A percentile compares a stretch with the other conserved stretches of the same genome.
Evolutionary conservation across 1,140 invertebrate species (phyloP).

Genomic region (Diorhabda elongata): DNA sequence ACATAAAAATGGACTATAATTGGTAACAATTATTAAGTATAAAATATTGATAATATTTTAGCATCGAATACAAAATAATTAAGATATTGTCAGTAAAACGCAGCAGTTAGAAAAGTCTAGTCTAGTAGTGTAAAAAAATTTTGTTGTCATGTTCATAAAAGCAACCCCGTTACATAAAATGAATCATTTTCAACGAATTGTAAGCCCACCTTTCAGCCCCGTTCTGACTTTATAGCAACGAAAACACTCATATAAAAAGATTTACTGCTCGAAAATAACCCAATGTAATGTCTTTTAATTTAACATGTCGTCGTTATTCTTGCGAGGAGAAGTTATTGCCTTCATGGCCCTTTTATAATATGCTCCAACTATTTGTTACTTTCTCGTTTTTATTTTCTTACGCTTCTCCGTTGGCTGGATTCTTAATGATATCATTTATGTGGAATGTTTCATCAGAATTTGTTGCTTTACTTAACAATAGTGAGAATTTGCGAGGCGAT

Average conservation of each 20-base stretch:
- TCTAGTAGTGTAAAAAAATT: no score
- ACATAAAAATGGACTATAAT: no score
- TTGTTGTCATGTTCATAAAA: not conserved
- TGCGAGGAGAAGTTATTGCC: slow-evolving; percentile 25
- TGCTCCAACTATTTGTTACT: slow-evolving; percentile 11
- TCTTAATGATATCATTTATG: not conserved
- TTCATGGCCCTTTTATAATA: slow-evolving; percentile 10
- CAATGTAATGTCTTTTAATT: slow-evolving; percentile 35
- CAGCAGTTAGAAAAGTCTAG: no score
- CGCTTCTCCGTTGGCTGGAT: not conserved
- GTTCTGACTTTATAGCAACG: slow-evolving; percentile 13
- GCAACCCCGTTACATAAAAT: slow-evolving; percentile 6
- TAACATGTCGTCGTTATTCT: slow-evolving; percentile 32
- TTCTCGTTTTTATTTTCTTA: slow-evolving; percentile 8
- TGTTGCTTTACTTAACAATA: not conserved
- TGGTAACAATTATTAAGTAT: no score
- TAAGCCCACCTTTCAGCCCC: slow-evolving; percentile 7
- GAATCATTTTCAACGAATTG: slow-evolving; percentile 18
- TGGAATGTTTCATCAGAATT: not conserved
- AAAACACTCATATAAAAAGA: slow-evolving; percentile 26
- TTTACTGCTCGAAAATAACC: slow-evolving; percentile 31
- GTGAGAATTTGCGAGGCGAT: not conserved
- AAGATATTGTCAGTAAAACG: no score
- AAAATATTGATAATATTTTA: no score
- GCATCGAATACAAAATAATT: no score